Conservation (phyloP, 2,113 vertebrate genomes). For the Cricetomys ansorgei region DNA sequence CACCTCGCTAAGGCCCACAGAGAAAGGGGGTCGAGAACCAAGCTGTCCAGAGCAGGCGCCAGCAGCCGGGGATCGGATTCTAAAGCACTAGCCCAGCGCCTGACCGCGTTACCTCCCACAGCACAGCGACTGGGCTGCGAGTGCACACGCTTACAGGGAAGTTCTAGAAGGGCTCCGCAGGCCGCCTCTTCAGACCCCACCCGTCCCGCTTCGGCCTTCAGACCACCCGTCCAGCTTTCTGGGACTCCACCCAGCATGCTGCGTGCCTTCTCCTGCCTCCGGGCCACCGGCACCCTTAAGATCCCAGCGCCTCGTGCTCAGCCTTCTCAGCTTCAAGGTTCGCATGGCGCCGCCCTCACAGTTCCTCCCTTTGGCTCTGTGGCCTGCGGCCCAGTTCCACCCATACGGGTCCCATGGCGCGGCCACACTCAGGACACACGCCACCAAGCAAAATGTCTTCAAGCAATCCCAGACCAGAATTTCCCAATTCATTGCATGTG, state of each 20-base stretch:
- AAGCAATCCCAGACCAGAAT: not conserved
- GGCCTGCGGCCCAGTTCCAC: not conserved
- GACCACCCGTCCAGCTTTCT: not conserved
- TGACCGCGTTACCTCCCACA: not conserved
- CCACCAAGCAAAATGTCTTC: not conserved
- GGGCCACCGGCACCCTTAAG: not conserved
- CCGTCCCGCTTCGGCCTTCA: not conserved
- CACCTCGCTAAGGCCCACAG: not conserved
- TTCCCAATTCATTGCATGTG: not conserved
- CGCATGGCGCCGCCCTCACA: not conserved
- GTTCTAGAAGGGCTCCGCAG: not conserved
- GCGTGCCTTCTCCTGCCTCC: not conserved
- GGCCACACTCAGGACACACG: not conserved
- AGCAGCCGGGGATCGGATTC: not conserved
- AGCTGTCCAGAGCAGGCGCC: not conserved
- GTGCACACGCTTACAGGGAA: not conserved
- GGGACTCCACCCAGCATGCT: not conserved
- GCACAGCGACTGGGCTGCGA: not conserved
- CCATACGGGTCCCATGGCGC: not conserved
- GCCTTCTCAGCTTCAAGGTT: not conserved
- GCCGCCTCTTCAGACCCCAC: not conserved
- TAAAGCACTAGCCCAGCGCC: not conserved
- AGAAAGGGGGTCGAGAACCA: not conserved
- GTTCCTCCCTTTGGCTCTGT: not conserved
- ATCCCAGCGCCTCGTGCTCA: not conserved